Evolutionary conservation across 64 coral and sea anemone genomes (phyloP).

Genomic region (Stylophora pistillata): DNA sequence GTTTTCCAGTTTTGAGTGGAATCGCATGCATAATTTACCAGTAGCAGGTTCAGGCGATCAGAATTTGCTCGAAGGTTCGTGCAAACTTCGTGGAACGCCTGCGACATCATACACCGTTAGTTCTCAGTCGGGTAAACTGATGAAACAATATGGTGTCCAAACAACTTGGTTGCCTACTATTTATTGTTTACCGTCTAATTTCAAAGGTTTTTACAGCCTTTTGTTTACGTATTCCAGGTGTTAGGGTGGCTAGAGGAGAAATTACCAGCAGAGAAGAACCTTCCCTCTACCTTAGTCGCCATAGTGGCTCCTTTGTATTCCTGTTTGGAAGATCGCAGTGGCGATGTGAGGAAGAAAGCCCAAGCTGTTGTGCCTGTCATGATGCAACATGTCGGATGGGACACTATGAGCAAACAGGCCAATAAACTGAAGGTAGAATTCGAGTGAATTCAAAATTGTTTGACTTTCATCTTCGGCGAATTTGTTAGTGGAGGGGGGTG

Average conservation of each 20-base stretch:
- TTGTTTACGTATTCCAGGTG: constrained; percentile 34
- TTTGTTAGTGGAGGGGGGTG: too few relatives aligned
- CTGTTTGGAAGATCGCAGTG: constrained; percentile 79
- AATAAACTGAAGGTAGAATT: constrained; percentile 91
- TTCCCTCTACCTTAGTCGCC: constrained; percentile 59
- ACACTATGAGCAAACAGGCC: constrained; percentile 90
- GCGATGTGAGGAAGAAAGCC: constrained; percentile 93
- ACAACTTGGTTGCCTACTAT: neutral
- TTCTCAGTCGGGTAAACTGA: too few relatives aligned
- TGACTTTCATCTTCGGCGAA: neutral
- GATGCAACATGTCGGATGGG: constrained; percentile 92
- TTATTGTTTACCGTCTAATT: too few relatives aligned
- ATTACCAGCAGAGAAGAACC: constrained; percentile 71
- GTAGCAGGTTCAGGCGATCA: too few relatives aligned
- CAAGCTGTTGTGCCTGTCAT: constrained; percentile 84
- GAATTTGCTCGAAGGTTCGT: too few relatives aligned
- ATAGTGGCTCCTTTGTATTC: constrained; percentile 80
- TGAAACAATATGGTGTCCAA: too few relatives aligned
- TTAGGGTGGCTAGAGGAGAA: constrained; percentile 97
- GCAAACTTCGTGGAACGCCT: too few relatives aligned
- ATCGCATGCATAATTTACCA: too few relatives aligned
- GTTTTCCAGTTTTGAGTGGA: too few relatives aligned
- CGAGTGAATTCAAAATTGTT: neutral
- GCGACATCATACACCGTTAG: too few relatives aligned
- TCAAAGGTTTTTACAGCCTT: neutral